Conservation (phyloP, 2,113 vertebrate genomes). For the Hydropotes inermis region DNA sequence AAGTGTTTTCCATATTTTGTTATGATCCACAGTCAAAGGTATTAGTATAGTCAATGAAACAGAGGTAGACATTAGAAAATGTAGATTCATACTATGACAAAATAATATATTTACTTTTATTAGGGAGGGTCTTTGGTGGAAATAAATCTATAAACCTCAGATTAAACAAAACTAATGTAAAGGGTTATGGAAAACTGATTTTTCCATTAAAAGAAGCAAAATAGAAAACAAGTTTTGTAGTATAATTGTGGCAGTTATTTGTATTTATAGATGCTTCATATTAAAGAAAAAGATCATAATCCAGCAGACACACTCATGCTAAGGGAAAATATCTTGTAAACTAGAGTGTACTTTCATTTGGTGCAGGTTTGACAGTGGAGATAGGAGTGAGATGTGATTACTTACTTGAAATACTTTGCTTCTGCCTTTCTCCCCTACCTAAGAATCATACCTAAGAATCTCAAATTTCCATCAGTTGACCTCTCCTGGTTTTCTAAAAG, state of each 20-base stretch:
- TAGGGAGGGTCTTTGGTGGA: background rate
- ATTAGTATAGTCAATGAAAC: background rate
- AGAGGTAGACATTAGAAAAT: background rate
- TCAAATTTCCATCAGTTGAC: background rate
- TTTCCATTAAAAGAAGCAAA: background rate
- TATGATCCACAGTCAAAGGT: background rate
- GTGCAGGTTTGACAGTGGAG: background rate
- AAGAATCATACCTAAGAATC: no score
- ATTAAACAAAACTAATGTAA: background rate
- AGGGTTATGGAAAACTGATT: background rate
- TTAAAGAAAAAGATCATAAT: background rate
- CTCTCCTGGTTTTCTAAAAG: background rate
- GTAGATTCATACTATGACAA: background rate
- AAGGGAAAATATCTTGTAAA: background rate
- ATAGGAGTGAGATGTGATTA: background rate
- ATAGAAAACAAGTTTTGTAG: background rate
- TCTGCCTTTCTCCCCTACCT: background rate
- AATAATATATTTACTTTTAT: background rate
- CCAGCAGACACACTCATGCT: background rate
- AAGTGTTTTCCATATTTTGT: background rate
- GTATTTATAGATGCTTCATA: background rate
- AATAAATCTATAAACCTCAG: background rate
- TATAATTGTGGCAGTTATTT: background rate
- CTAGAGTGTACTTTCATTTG: background rate
- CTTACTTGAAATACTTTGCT: background rate